phyloP scores from a whole-genome alignment of 2,113 vertebrate genomes.

The Haemorhous mexicanus region DNA sequence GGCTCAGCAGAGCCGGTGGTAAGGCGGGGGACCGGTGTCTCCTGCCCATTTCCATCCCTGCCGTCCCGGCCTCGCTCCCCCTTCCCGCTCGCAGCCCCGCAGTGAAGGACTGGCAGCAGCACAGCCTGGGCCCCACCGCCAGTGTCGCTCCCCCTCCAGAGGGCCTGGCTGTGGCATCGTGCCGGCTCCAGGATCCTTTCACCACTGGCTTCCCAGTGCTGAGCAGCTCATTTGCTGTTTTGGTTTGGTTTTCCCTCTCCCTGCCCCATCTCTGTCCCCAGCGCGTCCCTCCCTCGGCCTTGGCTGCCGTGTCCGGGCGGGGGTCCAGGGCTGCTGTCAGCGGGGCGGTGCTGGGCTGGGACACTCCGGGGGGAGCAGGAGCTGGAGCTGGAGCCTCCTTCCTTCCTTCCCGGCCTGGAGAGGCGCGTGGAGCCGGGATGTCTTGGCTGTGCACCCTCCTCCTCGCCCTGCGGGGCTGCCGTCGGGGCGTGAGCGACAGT shows the following conservation, averaged over 20 bases:
- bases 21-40: rapidly evolving
- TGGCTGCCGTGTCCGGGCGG: background rate
- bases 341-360: background rate
- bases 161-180: background rate
- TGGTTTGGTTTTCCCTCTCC: background rate
- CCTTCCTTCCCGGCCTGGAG: constrained; percentile 45
- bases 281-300: background rate
- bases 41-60: background rate
- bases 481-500: background rate
- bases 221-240: background rate
- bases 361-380: background rate
- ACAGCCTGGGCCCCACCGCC: background rate
- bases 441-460: constrained; percentile 35
- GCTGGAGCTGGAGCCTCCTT: constrained; percentile 24
- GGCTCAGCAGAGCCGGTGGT: background rate
- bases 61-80: background rate
- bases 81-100: background rate
- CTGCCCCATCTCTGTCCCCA: background rate
- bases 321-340: background rate
- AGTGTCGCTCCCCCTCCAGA: rapidly evolving
- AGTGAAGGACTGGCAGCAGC: rapidly evolving
- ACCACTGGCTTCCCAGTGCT: rapidly evolving
- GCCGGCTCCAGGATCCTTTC: background rate
- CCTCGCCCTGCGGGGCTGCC: background rate
- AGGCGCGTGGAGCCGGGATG: background rate